Evolutionary conservation across 2,888 invertebrate genomes (phyloP), one percentile per base, ranked within the genome.

Genomic region (Leptinotarsa haldemani): DNA sequence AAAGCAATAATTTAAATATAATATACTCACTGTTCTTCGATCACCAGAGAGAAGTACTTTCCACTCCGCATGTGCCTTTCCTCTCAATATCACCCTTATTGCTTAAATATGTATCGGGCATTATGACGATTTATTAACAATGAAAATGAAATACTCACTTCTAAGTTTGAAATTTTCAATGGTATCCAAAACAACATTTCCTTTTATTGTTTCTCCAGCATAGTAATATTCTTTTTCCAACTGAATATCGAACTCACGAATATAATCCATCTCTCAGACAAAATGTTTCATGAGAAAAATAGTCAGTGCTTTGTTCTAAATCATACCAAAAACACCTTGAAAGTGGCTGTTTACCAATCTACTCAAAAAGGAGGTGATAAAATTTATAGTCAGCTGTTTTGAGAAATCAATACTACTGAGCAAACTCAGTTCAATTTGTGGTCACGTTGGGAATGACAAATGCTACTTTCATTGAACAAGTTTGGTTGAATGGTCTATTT

Each of bases 31-130:
- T 61, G 93, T 93, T 77, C 93, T 86, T 79, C 93, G 86, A 83
- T 94, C 94, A 0, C 94, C 94, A 40, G 93, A 92, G 64, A 93
- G 90, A 77, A 93, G 89, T 53, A 94, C 92, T 86, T 93, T 94
- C 93, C 94, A 93, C 85, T 94, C 94, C 0, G 92, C 93, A 81
- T 94, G 93, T 1, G 93, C 93, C 86, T 93, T 93, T 1, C 94
- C 94, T 64, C 94, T 88, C 71, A 94, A 86, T 61, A 93, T 89
- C n/a, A 94, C 91, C 65, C 93, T 89, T 77, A 94, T 90, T 66
- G 91, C 92, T 92, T 56, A 70, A 70, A 77, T 73, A 70, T 2
- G 13, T 15, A 56, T 65, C 48, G 5, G 56, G 53, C 16, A 50
- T 40, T 65, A n/a, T 15, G 7, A 30, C 2, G 30, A n/a, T 16